Conservation (phyloP, 2,888 invertebrate species). For the Synergus gifuensis region DNA sequence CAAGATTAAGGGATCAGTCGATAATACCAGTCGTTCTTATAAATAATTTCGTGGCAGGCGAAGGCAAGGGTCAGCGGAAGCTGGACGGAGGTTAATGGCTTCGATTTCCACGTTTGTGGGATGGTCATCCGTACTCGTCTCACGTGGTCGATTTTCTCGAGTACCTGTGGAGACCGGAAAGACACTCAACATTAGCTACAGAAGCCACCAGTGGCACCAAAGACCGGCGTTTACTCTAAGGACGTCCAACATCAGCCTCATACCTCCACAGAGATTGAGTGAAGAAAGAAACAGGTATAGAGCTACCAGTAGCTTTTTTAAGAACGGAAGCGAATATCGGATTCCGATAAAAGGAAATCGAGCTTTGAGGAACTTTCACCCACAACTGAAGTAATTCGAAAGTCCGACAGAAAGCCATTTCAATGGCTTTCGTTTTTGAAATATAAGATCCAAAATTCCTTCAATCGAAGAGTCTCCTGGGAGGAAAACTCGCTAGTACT, state of each 20-base stretch:
- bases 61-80: constrained; percentile 22
- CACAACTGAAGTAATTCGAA: constrained; percentile 63
- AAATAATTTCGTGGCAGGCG: constrained; percentile 49
- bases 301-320: constrained; percentile 59
- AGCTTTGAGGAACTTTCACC: constrained; percentile 65
- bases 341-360: constrained; percentile 70
- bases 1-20: neutral
- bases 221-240: constrained; percentile 48
- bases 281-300: constrained; percentile 50
- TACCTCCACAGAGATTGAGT: constrained; percentile 1
- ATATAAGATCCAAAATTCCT: constrained; percentile 27
- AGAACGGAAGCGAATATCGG: constrained; percentile 66
- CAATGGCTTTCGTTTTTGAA: constrained; percentile 43
- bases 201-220: constrained; percentile 43
- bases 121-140: constrained; percentile 42
- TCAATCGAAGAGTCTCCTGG: neutral
- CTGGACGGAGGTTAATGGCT: constrained; percentile 52
- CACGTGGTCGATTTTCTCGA: constrained; percentile 38
- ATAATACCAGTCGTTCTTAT: constrained; percentile 40
- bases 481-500: neutral
- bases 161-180: constrained; percentile 43
- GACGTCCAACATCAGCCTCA: constrained; percentile 47
- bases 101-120: constrained; percentile 45
- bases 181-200: constrained; percentile 52
- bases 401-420: constrained; percentile 56